Evolutionary conservation across 2,888 invertebrate species (phyloP).

Genomic region (Drosophila antonietae): DNA sequence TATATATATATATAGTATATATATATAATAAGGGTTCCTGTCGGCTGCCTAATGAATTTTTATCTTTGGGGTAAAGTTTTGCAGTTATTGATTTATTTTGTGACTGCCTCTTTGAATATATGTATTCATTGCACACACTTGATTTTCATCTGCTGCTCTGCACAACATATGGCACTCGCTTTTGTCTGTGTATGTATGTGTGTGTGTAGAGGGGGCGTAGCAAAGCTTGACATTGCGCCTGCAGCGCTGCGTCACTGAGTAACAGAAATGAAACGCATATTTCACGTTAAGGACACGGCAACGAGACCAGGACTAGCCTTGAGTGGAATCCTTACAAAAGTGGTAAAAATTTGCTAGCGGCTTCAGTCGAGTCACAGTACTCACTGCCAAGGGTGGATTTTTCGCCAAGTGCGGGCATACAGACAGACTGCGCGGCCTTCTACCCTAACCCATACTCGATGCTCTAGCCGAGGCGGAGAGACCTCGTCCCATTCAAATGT

Average conservation of each 20-base stretch:
- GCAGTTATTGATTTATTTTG: constrained; percentile 65
- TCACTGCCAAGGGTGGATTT: constrained; percentile 67
- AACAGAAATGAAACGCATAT: constrained; percentile 47
- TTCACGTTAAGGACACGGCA: constrained; percentile 30
- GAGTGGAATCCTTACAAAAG: constrained; percentile 77
- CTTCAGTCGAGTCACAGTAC: constrained; percentile 30
- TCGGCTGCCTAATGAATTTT: constrained; percentile 20
- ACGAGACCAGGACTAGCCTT: constrained; percentile 53
- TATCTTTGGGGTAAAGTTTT: constrained; percentile 28
- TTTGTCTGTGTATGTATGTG: constrained; percentile 1
- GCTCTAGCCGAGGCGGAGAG: neutral
- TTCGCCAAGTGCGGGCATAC: constrained; percentile 64
- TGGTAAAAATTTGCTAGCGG: constrained; percentile 71
- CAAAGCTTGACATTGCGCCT: constrained; percentile 48
- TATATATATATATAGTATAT: constrained; percentile 26
- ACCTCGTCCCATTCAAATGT: constrained; percentile 34
- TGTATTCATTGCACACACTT: constrained; percentile 59
- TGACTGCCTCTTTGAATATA: constrained; percentile 37
- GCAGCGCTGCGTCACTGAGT: constrained; percentile 56
- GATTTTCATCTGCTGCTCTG: constrained; percentile 61
- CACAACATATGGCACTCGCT: constrained; percentile 33
- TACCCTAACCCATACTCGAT: constrained; percentile 13
- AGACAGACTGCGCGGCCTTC: constrained; percentile 30
- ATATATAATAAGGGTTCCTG: constrained; percentile 40
- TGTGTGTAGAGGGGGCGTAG: constrained; percentile 34